phyloP scores from a whole-genome alignment of 2,888 invertebrate genomes.

The Prosapia bicincta region DNA sequence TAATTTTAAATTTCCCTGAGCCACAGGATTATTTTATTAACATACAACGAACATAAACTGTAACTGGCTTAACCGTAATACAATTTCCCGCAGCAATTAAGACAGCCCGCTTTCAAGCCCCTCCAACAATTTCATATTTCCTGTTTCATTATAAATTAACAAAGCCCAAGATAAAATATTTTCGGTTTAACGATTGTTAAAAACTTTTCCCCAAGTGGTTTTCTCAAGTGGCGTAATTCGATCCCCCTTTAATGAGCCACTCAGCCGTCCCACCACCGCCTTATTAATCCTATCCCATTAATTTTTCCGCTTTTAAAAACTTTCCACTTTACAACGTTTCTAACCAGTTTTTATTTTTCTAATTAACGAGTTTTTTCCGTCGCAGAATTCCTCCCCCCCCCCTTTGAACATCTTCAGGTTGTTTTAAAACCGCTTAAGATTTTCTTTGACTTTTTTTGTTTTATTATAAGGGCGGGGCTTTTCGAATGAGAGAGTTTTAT shows the following conservation, averaged over 20 bases:
- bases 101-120: too few species aligned
- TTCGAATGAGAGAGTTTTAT: not conserved
- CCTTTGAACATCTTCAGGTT: too few species aligned
- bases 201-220: not conserved
- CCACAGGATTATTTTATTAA: too few species aligned
- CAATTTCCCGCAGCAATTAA: not conserved
- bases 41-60: too few species aligned
- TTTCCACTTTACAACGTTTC: slow-evolving; percentile 1
- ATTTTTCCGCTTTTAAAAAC: slow-evolving; percentile 16
- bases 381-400: not conserved
- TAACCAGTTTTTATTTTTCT: slow-evolving; percentile 5
- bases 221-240: not conserved
- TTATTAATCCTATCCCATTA: slow-evolving; percentile 13
- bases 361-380: slow-evolving; percentile 14
- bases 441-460: slow-evolving; percentile 3
- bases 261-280: not conserved
- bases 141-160: not conserved
- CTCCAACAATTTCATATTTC: not conserved
- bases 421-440: slow-evolving; percentile 4
- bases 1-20: too few species aligned
- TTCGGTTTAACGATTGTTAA: not conserved
- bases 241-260: slow-evolving; percentile 2
- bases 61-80: too few species aligned
- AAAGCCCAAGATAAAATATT: not conserved
- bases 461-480: not conserved